Percentiles rank a stretch among this genome's conserved stretches.
Evolutionary conservation across 1,140 invertebrate genomes (phyloP).

Genomic region (Drosophila mayri): DNA sequence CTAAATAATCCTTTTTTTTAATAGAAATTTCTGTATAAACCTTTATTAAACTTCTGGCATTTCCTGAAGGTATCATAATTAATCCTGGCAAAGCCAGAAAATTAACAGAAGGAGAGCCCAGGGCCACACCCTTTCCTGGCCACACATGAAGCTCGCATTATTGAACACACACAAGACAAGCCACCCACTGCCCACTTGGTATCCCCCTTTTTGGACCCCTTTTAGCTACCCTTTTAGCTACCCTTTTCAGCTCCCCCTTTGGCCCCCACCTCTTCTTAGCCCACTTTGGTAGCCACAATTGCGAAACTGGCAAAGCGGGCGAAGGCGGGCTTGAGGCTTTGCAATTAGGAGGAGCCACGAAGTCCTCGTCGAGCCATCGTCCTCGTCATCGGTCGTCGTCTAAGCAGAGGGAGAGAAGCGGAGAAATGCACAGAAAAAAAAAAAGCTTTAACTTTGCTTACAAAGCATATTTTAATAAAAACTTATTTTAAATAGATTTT

Average conservation of each 20-base stretch:
- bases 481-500: not conserved
- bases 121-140: slow-evolving; percentile 50
- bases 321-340: slow-evolving; percentile 66
- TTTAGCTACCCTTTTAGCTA: not conserved
- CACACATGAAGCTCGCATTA: slow-evolving; percentile 52
- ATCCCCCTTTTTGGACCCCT: not conserved
- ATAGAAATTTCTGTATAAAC: too few species aligned
- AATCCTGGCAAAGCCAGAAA: slow-evolving; percentile 16
- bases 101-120: slow-evolving; percentile 22
- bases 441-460: not conserved
- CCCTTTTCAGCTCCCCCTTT: not conserved
- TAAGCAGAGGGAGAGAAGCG: slow-evolving; percentile 29
- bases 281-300: slow-evolving; percentile 59
- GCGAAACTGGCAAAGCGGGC: slow-evolving; percentile 36
- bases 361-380: slow-evolving; percentile 45
- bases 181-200: slow-evolving; percentile 5
- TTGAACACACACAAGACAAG: slow-evolving; percentile 70
- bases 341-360: slow-evolving; percentile 81
- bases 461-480: not conserved
- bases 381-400: slow-evolving; percentile 51
- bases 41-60: not conserved
- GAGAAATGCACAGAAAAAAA: slow-evolving; percentile 1
- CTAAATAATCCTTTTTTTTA: too few species aligned
- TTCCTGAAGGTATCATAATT: slow-evolving; percentile 16
- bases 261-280: not conserved